A percentile compares a stretch with the other conserved stretches of the same genome.
Conservation (phyloP, 2,888 invertebrate species). For the Caenorhabditis japonica region DNA sequence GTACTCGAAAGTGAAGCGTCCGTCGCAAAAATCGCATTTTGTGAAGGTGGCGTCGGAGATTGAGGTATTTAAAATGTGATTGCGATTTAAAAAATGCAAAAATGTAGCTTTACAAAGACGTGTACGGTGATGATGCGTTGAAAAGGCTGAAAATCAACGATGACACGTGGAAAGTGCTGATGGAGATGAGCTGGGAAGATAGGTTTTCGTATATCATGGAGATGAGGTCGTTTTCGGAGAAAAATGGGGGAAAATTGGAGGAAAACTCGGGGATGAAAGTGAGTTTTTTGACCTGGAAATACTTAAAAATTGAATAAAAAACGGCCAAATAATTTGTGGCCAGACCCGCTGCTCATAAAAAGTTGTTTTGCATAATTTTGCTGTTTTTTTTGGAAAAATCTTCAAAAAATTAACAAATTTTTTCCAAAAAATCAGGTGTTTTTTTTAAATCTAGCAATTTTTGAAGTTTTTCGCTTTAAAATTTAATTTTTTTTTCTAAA, state of each 20-base stretch:
- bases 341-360: too few relatives aligned
- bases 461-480: too few relatives aligned
- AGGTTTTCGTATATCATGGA: constrained; percentile 38
- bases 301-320: too few relatives aligned
- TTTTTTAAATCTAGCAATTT: background rate
- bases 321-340: too few relatives aligned
- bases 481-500: too few relatives aligned
- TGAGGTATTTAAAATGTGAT: constrained; percentile 10
- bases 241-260: background rate
- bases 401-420: too few relatives aligned
- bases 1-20: constrained; percentile 29
- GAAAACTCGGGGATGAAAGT: background rate
- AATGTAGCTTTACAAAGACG: constrained; percentile 24
- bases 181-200: constrained; percentile 47
- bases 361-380: too few relatives aligned
- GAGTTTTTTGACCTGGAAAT: too few relatives aligned
- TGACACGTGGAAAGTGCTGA: constrained; percentile 40
- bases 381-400: too few relatives aligned
- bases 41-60: constrained; percentile 46
- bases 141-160: constrained; percentile 33
- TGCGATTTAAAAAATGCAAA: background rate
- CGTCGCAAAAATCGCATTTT: constrained; percentile 38
- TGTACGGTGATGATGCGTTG: constrained; percentile 15
- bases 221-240: background rate
- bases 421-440: too few relatives aligned